A percentile compares a stretch with the other conserved stretches of the same genome.
phyloP scores from a whole-genome alignment of 2,888 invertebrate species.

The Chironomus tentans region DNA sequence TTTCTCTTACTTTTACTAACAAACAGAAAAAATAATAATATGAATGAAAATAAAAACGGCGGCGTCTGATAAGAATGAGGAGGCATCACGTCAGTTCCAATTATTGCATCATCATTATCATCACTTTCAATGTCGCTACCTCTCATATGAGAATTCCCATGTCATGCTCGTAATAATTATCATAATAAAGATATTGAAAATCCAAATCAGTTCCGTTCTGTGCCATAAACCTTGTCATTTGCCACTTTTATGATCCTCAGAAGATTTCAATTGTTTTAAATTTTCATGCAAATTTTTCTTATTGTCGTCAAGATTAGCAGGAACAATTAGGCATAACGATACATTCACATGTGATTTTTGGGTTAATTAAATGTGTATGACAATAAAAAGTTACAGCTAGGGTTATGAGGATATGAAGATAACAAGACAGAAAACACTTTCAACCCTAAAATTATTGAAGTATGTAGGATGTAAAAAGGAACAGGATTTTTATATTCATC shows the following conservation, averaged over 20 bases:
- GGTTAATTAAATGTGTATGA: neutral
- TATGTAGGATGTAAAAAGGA: neutral
- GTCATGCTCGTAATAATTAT: neutral
- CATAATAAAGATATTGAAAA: too few species aligned
- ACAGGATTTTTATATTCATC: neutral
- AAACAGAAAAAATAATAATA: neutral
- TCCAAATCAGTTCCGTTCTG: neutral
- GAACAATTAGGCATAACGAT: neutral
- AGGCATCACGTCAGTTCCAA: constrained; percentile 6
- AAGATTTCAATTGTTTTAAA: neutral
- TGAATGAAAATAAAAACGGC: neutral
- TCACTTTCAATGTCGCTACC: neutral
- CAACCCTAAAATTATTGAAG: neutral
- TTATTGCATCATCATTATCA: constrained; percentile 13
- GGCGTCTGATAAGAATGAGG: neutral
- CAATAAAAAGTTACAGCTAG: neutral
- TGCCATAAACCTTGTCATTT: neutral
- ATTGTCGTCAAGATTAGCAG: neutral
- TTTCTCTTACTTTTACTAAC: neutral
- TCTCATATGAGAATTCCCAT: neutral
- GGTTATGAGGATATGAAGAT: neutral
- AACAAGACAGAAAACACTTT: neutral
- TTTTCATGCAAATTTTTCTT: neutral
- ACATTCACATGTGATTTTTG: neutral
- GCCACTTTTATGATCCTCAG: neutral